A percentile compares a stretch with the other conserved stretches of the same genome.
These are phyloP conservation scores for Diplolepis rosae DNA, from an alignment of 2,888 invertebrate species.

Conservation along the genomic window DNA sequence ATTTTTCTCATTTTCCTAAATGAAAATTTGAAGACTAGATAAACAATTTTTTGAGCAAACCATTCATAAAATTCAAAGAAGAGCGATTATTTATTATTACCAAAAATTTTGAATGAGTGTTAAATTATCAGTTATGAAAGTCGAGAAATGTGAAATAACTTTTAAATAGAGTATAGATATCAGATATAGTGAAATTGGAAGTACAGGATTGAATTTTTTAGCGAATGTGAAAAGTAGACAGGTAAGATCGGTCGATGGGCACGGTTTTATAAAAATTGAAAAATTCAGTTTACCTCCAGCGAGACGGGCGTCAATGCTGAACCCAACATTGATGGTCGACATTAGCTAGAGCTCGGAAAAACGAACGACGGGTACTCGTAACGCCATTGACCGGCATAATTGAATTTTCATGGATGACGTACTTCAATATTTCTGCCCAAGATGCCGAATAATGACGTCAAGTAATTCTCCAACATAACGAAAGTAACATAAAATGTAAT, in stretches of 20 bases:
- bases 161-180: too few relatives aligned
- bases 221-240: too few relatives aligned
- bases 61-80: too few relatives aligned
- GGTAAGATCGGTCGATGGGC: neutral
- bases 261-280: slow-evolving; percentile 1
- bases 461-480: neutral
- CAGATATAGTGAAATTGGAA: too few relatives aligned
- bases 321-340: neutral
- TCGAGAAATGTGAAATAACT: too few relatives aligned
- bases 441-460: neutral
- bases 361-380: neutral
- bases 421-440: neutral
- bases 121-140: too few relatives aligned
- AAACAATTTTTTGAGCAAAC: too few relatives aligned
- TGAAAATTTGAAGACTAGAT: too few relatives aligned
- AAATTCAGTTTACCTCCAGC: slow-evolving; percentile 3
- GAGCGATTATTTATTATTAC: too few relatives aligned
- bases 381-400: neutral
- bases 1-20: too few relatives aligned
- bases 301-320: neutral
- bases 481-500: neutral
- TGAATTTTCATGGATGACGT: neutral
- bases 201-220: too few relatives aligned
- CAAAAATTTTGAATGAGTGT: too few relatives aligned
- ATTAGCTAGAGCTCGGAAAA: neutral